A percentile compares a stretch with the other conserved stretches of the same genome.
phyloP scores from a whole-genome alignment of 2,888 invertebrate genomes.

The Anarsia innoxiella region DNA sequence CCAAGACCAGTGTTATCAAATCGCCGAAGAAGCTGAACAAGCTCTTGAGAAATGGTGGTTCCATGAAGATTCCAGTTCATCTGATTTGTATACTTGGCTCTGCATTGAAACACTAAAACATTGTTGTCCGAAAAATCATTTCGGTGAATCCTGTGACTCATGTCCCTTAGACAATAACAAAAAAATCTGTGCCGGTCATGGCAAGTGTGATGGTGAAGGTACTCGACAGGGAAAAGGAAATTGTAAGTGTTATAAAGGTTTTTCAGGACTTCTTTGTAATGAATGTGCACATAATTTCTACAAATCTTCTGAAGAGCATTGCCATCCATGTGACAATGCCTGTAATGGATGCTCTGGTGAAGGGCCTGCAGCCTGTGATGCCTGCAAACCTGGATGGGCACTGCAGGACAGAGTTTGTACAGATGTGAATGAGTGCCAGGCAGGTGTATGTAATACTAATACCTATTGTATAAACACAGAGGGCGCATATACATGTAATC shows the following conservation, averaged over 20 bases:
- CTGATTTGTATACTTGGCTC: constrained; percentile 75
- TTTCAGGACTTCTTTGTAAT: constrained; percentile 84
- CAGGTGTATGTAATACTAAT: constrained; percentile 71
- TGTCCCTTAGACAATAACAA: constrained; percentile 76
- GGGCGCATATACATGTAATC: constrained; percentile 85
- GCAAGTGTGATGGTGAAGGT: constrained; percentile 88
- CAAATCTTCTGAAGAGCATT: constrained; percentile 79
- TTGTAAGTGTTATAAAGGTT: constrained; percentile 90
- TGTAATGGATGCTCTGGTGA: constrained; percentile 85
- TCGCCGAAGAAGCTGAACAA: constrained; percentile 88
- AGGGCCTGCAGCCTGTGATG: constrained; percentile 76
- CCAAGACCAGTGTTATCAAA: constrained; percentile 85
- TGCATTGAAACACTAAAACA: constrained; percentile 85
- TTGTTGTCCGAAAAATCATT: constrained; percentile 91
- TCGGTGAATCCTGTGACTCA: constrained; percentile 83
- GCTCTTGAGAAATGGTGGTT: constrained; percentile 94
- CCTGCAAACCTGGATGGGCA: constrained; percentile 82
- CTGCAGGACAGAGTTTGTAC: constrained; percentile 81
- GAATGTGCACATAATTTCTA: constrained; percentile 83
- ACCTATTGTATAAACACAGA: constrained; percentile 92
- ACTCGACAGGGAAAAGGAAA: constrained; percentile 94
- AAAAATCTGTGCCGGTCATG: constrained; percentile 86
- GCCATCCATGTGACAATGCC: constrained; percentile 85
- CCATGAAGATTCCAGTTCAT: constrained; percentile 66
- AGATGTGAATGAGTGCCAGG: constrained; percentile 89